A percentile compares a stretch with the other conserved stretches of the same genome.
Conservation (phyloP, 2,797 vertebrate genomes). For the Coregonus suidteri region DNA sequence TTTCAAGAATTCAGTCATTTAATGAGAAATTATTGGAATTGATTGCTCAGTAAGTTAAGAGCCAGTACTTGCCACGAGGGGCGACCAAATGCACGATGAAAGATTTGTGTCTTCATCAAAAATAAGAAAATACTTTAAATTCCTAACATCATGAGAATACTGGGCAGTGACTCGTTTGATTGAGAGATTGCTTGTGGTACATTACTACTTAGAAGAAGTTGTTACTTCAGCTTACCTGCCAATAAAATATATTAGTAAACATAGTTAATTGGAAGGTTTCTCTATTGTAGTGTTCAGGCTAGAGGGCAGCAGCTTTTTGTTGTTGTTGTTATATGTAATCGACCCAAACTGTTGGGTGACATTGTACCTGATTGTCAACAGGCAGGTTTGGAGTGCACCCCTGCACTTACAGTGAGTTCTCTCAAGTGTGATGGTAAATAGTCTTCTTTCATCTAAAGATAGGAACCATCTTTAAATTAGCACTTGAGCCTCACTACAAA, state of each 20-base stretch:
- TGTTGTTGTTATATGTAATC: constrained; percentile 35
- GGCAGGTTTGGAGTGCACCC: constrained; percentile 33
- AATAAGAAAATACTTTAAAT: constrained; percentile 34
- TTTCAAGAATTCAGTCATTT: constrained; percentile 52
- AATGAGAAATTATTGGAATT: constrained; percentile 55
- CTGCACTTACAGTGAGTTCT: constrained; percentile 36
- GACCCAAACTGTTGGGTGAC: constrained; percentile 28
- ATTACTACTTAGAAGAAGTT: neutral
- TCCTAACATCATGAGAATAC: constrained; percentile 32
- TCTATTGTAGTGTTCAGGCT: neutral
- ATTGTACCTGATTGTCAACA: constrained; percentile 42
- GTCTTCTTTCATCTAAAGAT: constrained; percentile 54
- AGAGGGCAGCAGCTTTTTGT: too few species aligned
- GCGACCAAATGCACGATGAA: constrained; percentile 31
- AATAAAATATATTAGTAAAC: neutral
- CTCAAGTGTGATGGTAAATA: constrained; percentile 45
- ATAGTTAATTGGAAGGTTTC: neutral
- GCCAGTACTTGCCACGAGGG: constrained; percentile 23
- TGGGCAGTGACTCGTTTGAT: constrained; percentile 33
- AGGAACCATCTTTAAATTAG: constrained; percentile 59
- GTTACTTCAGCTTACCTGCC: neutral
- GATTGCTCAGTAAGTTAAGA: constrained; percentile 46
- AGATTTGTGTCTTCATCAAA: constrained; percentile 34
- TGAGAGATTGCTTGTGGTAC: constrained; percentile 16
- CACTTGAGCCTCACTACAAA: constrained; percentile 56